Evolutionary conservation across 2,888 invertebrate genomes (phyloP).

Genomic region (Xestia ashworthii): DNA sequence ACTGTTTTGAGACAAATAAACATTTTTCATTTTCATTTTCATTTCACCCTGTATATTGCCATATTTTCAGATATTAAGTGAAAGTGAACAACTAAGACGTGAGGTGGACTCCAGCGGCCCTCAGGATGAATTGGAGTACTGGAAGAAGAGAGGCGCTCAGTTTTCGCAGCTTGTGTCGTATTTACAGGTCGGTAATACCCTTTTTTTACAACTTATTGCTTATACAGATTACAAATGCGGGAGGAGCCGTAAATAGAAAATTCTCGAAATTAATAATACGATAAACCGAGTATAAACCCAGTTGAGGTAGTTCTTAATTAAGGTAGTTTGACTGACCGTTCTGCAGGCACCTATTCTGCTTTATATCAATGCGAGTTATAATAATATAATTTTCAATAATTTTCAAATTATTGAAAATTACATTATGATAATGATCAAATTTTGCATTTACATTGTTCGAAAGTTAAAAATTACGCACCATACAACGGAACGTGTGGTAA

Average conservation of each 20-base stretch:
- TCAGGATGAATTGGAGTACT: slow-evolving; percentile 98
- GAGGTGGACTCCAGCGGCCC: slow-evolving; percentile 98
- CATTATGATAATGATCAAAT: no score
- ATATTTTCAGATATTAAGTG: slow-evolving; percentile 92
- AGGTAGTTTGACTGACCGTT: neutral
- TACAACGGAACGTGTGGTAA: no score
- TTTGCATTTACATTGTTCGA: no score
- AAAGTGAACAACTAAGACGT: slow-evolving; percentile 97
- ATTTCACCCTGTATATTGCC: neutral
- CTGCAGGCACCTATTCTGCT: neutral
- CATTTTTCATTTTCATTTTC: no score
- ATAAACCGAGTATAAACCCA: neutral
- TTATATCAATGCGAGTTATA: neutral
- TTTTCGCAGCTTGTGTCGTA: slow-evolving; percentile 96
- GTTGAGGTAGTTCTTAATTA: no score
- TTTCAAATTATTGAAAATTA: no score
- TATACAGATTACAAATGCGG: neutral
- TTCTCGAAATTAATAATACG: neutral
- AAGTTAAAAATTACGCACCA: no score
- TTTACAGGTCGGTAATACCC: slow-evolving; percentile 89
- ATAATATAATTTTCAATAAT: no score
- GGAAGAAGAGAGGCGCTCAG: slow-evolving; percentile 98
- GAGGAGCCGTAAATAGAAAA: neutral
- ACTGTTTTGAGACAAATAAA: no score
- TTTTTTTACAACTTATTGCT: neutral